A percentile compares a stretch with the other conserved stretches of the same genome.
phyloP scores from a whole-genome alignment of 2,797 vertebrate species.

The Bradypodion pumilum region DNA sequence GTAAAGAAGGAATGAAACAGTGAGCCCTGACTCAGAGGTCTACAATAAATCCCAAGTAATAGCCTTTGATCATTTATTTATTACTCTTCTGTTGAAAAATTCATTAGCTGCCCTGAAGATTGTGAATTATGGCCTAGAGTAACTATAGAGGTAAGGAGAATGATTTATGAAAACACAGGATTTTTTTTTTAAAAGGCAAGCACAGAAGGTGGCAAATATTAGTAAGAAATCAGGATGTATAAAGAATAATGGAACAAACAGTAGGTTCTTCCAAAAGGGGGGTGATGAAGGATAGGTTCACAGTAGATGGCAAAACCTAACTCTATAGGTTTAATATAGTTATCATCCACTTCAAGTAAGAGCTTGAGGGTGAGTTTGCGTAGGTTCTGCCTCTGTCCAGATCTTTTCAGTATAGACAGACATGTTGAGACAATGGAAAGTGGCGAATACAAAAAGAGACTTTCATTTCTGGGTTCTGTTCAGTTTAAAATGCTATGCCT shows the following conservation, averaged over 20 bases:
- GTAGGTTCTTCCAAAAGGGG: neutral
- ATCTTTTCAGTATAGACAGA: neutral
- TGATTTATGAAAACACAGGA: slow-evolving; percentile 1
- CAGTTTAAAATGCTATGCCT: neutral
- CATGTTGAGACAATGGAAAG: neutral
- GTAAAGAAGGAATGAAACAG: neutral
- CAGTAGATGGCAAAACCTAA: neutral
- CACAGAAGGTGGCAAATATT: slow-evolving; percentile 3
- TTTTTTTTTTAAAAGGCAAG: neutral
- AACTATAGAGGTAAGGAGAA: neutral
- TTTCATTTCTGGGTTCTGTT: neutral
- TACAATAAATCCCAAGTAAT: neutral
- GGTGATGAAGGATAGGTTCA: neutral
- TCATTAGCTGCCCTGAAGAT: neutral
- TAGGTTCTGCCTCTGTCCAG: neutral
- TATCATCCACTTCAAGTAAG: neutral
- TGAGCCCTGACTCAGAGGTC: neutral
- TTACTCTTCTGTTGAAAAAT: neutral
- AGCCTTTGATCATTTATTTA: neutral
- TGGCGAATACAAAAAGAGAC: too few relatives aligned
- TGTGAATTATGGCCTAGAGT: neutral
- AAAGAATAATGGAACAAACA: neutral
- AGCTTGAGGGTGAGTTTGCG: neutral
- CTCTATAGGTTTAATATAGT: too few relatives aligned
- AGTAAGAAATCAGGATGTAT: neutral